Percentiles rank a stretch among this genome's conserved stretches.
These are phyloP conservation scores for Acleris cristana DNA, from an alignment of 2,888 invertebrate species.

Conservation along the genomic window DNA sequence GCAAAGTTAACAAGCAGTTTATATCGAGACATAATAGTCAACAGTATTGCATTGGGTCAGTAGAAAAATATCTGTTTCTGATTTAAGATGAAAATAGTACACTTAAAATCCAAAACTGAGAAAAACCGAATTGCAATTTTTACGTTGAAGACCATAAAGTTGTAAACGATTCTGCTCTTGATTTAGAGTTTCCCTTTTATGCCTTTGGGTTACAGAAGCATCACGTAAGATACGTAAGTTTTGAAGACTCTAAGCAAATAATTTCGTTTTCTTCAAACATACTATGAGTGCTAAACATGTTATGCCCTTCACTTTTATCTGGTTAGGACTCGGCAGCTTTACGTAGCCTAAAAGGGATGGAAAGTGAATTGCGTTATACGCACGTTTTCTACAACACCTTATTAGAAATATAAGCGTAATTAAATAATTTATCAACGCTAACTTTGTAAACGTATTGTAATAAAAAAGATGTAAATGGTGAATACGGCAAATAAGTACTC, in stretches of 20 bases:
- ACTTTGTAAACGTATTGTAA: background rate
- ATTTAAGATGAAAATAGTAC: too few species aligned
- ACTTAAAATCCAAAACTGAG: too few species aligned
- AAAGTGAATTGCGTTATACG: conserved; percentile 19
- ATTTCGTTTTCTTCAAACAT: conserved; percentile 29
- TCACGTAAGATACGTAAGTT: conserved; percentile 7
- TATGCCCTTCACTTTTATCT: conserved; percentile 29
- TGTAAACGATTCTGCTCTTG: too few species aligned
- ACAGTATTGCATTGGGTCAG: background rate
- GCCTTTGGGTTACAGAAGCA: too few species aligned
- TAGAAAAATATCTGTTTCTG: background rate
- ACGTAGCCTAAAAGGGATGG: conserved; percentile 22
- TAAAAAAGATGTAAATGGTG: background rate
- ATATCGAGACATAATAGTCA: background rate
- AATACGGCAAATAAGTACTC: background rate
- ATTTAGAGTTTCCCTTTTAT: too few species aligned
- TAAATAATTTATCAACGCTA: background rate
- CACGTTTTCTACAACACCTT: conserved; percentile 24
- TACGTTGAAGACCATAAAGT: too few species aligned
- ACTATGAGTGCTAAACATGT: conserved; percentile 2
- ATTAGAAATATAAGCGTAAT: background rate
- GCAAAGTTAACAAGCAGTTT: conserved; percentile 32
- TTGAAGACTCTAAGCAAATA: conserved; percentile 24
- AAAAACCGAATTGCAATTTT: too few species aligned
- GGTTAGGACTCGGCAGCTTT: conserved; percentile 14